Evolutionary conservation across 2,113 vertebrate genomes (phyloP), one percentile per base, ranked within the genome.

Genomic region (Clarias batrachus): DNA sequence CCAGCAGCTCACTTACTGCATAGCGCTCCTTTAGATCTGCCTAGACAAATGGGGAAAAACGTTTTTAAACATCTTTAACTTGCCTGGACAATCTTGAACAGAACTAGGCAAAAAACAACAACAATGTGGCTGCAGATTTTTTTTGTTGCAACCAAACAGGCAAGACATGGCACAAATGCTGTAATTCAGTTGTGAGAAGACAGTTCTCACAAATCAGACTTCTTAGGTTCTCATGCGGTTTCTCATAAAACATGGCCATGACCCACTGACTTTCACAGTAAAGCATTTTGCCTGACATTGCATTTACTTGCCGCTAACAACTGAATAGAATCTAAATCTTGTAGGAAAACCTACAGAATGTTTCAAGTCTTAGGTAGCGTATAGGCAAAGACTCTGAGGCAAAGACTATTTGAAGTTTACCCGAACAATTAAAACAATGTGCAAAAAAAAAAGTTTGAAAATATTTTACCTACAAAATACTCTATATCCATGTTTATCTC

Each of bases 11-110:
- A 3, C 92, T 91, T 23, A 90, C 10, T 0, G 92, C 89, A 76
- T 85, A 94, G 6, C 93, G 91, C 88, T 95, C 94, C 85, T 92
- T 93, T 11, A 93, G 87, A 78, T 95, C 92, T 11, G 93, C 93
- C 88, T 90, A 84, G 23, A 1, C 59, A 68, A 21, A 84, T 4
- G 48, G 16, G 1, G 37, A 60, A 41, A 80, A 41, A 3, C 25
- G 25, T 16, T 71, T 57, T 41, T 8, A 21, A 57, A 62, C 27
- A 57, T 12, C 33, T 23, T 27, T 48, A 52, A 37, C 11, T 62
- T 21, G 16, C 10, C 19, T 77, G 48, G n/a, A 56, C 57, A 77
- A 9, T 85, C 73, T 19, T 11, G 30, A 56, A 80, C 19, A 68
- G 21, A 6, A 48, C 33, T 14, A 76, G 25, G 12, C 74, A 77